Evolutionary conservation across 2,113 vertebrate species (phyloP).

Genomic region (Oreochromis niloticus): DNA sequence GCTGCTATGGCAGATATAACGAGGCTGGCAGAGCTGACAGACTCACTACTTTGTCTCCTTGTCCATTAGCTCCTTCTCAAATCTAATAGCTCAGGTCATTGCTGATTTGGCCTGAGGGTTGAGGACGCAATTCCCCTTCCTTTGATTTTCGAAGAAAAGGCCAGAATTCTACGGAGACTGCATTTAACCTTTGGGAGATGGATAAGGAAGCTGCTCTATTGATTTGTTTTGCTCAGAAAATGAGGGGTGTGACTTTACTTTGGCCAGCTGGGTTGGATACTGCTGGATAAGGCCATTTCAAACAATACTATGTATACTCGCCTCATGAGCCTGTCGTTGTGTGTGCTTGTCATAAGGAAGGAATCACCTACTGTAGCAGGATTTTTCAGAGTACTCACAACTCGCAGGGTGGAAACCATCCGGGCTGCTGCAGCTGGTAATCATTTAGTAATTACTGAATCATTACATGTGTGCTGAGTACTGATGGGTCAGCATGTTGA

Average conservation of each 20-base stretch:
- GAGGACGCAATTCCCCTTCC: slow-evolving; percentile 20
- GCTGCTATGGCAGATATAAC: slow-evolving; percentile 3
- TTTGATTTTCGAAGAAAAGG: slow-evolving; percentile 54
- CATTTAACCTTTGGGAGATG: slow-evolving; percentile 65
- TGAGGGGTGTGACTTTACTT: not conserved
- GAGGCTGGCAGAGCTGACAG: slow-evolving; percentile 23
- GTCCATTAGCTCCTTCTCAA: slow-evolving; percentile 16
- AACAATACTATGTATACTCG: not conserved
- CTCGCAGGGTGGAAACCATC: not conserved
- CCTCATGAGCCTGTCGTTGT: accelerated
- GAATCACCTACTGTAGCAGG: not conserved
- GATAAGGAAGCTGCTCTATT: slow-evolving; percentile 49
- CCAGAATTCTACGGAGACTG: slow-evolving; percentile 33
- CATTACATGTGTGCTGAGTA: not conserved
- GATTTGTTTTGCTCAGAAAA: slow-evolving; percentile 50
- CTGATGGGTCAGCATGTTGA: not conserved
- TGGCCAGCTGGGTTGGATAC: not conserved
- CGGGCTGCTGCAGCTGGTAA: not conserved
- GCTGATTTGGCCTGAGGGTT: slow-evolving; percentile 32
- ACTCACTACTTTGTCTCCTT: slow-evolving; percentile 16
- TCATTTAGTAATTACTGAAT: not conserved
- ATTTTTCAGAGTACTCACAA: not conserved
- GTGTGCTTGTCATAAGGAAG: not conserved
- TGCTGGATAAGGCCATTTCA: not conserved
- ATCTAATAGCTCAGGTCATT: slow-evolving; percentile 34